These are phyloP conservation scores for Lycia hirtaria DNA, from an alignment of 2,888 invertebrate species.

Conservation along the genomic window DNA sequence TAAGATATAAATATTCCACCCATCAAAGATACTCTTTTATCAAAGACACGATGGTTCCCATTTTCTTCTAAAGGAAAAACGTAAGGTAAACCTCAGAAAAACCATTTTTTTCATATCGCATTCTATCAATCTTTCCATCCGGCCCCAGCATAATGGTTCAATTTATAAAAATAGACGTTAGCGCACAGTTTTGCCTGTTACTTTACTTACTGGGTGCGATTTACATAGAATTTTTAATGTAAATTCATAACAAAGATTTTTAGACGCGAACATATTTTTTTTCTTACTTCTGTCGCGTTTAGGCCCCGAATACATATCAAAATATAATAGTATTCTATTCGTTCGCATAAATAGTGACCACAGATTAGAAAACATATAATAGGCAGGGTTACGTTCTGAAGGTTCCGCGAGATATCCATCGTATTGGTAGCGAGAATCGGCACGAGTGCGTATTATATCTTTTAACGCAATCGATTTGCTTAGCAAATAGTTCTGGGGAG, in stretches of 20 bases:
- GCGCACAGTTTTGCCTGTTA: neutral
- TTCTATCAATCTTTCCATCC: conserved; percentile 43
- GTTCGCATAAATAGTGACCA: neutral
- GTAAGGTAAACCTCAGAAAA: conserved; percentile 34
- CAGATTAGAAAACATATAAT: neutral
- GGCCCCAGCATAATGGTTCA: conserved; percentile 38
- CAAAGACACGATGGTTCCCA: conserved; percentile 25
- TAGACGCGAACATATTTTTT: too few relatives aligned
- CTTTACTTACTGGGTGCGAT: conserved; percentile 12
- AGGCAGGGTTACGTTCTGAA: neutral
- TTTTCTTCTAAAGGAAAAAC: conserved; percentile 31
- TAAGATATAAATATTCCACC: conserved; percentile 19
- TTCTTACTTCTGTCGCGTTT: too few relatives aligned
- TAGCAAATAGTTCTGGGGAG: conserved; percentile 37
- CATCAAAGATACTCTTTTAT: conserved; percentile 27
- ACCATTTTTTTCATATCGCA: conserved; percentile 40
- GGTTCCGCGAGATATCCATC: neutral
- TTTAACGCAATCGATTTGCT: conserved; percentile 36
- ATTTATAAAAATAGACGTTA: conserved; percentile 41
- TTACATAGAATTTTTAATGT: neutral
- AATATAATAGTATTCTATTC: neutral
- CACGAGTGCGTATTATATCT: conserved; percentile 7
- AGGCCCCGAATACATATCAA: too few relatives aligned
- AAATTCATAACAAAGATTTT: too few relatives aligned
- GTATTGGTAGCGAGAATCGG: neutral